Percentiles rank a stretch among this genome's conserved stretches.
Conservation (phyloP, 1,140 invertebrate genomes). For the Artemia franciscana region DNA sequence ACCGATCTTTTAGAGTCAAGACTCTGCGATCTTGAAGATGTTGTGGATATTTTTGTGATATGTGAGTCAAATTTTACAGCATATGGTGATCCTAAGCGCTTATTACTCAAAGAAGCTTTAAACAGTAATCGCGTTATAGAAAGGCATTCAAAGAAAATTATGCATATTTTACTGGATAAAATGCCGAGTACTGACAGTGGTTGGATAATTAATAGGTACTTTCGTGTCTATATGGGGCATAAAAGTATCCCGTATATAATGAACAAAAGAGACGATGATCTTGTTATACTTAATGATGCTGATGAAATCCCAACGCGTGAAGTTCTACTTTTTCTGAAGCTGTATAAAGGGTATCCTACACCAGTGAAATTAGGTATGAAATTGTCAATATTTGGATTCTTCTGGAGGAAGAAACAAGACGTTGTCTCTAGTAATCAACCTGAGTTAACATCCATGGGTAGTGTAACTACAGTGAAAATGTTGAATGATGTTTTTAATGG, state of each 20-base stretch:
- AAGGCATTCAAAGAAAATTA: constrained; percentile 26
- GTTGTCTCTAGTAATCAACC: constrained; percentile 23
- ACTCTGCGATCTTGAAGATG: constrained; percentile 29
- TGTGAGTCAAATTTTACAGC: constrained; percentile 28
- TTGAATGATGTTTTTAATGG: constrained; percentile 12
- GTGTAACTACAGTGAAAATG: constrained; percentile 16
- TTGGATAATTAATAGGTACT: constrained; percentile 14
- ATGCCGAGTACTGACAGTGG: constrained; percentile 14
- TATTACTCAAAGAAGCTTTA: constrained; percentile 16
- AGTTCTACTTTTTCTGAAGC: constrained; percentile 36
- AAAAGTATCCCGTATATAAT: constrained; percentile 7
- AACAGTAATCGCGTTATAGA: background rate
- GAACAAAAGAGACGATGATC: constrained; percentile 28
- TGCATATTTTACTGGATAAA: constrained; percentile 25
- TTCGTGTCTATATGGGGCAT: constrained; percentile 13
- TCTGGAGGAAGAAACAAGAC: constrained; percentile 32
- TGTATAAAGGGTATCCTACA: constrained; percentile 34
- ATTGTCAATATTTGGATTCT: constrained; percentile 41
- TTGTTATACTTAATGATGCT: constrained; percentile 30
- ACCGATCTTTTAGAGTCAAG: constrained; percentile 25
- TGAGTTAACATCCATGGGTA: constrained; percentile 22
- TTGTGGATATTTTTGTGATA: constrained; percentile 37
- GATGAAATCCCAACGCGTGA: constrained; percentile 32
- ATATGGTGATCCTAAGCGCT: constrained; percentile 17
- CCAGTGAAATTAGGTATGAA: constrained; percentile 33